Conservation (phyloP, 2,113 vertebrate genomes). For the Gasterosteus nipponicus region DNA sequence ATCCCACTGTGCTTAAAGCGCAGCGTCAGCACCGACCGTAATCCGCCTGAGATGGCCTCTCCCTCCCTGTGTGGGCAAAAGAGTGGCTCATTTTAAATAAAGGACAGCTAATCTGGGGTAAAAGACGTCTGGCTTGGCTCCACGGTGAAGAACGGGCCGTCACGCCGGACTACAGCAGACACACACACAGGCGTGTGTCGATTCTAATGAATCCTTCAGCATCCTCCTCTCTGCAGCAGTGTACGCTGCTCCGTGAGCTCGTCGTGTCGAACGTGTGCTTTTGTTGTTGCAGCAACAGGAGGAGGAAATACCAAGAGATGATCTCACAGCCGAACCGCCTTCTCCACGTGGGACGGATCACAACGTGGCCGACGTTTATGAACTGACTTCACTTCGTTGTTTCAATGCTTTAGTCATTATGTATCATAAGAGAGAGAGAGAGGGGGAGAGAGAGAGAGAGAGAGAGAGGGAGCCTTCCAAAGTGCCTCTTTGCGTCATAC, state of each 20-base stretch:
- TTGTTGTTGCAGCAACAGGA: neutral
- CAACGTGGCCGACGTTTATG: neutral
- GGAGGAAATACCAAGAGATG: neutral
- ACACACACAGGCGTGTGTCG: neutral
- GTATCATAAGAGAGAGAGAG: neutral
- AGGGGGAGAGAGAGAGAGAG: neutral
- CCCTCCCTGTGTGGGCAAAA: slow-evolving; percentile 8
- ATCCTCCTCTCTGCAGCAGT: slow-evolving; percentile 9
- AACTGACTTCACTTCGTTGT: neutral
- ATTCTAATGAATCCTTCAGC: neutral
- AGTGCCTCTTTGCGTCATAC: slow-evolving; percentile 57
- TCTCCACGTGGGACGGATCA: neutral
- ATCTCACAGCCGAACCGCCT: neutral
- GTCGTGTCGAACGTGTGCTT: neutral
- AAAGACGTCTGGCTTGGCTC: slow-evolving; percentile 1
- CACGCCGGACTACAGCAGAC: neutral
- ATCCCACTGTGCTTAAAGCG: slow-evolving; percentile 53
- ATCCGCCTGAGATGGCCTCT: slow-evolving; percentile 41
- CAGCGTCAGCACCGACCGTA: slow-evolving; percentile 61
- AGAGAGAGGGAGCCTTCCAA: slow-evolving; percentile 34
- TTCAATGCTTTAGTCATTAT: neutral
- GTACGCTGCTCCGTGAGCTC: neutral
- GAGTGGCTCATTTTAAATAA: neutral
- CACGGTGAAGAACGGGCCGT: neutral
- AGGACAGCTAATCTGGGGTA: slow-evolving; percentile 14